These are phyloP conservation scores for Palythoa grandis DNA, from an alignment of 92 coral and sea anemone species.

Conservation along the genomic window DNA sequence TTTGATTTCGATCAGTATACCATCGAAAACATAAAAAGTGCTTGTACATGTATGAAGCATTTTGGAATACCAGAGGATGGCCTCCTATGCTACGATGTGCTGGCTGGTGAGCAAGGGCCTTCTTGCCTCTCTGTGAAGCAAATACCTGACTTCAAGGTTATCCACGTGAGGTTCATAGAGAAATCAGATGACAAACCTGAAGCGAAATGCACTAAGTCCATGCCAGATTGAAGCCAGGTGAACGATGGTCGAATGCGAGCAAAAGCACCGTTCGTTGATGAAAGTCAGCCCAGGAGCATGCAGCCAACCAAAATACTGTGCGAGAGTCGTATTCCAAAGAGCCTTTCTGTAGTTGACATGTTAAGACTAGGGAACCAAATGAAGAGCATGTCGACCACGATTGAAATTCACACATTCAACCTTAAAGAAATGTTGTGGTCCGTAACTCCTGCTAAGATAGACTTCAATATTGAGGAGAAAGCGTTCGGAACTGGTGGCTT, in stretches of 20 bases:
- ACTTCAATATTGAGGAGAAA: slow-evolving; percentile 46
- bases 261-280: slow-evolving; percentile 18
- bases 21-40: slow-evolving; percentile 49
- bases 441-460: slow-evolving; percentile 9
- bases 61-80: slow-evolving; percentile 38
- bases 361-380: slow-evolving; percentile 55
- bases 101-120: slow-evolving; percentile 63
- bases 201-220: slow-evolving; percentile 26
- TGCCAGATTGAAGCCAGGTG: slow-evolving; percentile 30
- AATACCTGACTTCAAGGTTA: slow-evolving; percentile 51
- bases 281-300: slow-evolving; percentile 2
- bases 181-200: slow-evolving; percentile 11
- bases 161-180: slow-evolving; percentile 57
- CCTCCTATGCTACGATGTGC: slow-evolving; percentile 40
- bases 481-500: slow-evolving; percentile 51
- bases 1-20: slow-evolving; percentile 46
- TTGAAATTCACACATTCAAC: slow-evolving; percentile 50
- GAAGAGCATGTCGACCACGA: slow-evolving; percentile 37
- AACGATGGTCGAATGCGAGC: slow-evolving; percentile 29
- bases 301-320: slow-evolving; percentile 5
- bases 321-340: slow-evolving; percentile 46
- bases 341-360: slow-evolving; percentile 56
- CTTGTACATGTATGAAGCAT: slow-evolving; percentile 55
- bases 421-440: slow-evolving; percentile 45
- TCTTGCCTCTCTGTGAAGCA: slow-evolving; percentile 54